These are phyloP conservation scores for Trematomus bernacchii DNA, from an alignment of 2,797 vertebrate species.

Conservation along the genomic window DNA sequence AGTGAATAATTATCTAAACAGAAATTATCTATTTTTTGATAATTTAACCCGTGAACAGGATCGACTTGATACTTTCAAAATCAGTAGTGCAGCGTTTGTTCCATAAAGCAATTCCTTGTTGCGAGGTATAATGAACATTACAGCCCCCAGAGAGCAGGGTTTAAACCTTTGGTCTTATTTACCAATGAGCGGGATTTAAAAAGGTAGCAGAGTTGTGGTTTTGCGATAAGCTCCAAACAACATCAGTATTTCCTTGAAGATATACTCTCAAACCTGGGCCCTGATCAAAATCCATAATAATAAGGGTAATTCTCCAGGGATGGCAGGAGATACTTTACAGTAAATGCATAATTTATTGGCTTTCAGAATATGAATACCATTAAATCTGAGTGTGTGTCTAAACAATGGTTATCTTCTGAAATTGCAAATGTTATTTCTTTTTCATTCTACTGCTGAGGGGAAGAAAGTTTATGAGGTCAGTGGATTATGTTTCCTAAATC, in stretches of 20 bases:
- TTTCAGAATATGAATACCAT: conserved; percentile 15
- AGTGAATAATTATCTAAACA: not conserved
- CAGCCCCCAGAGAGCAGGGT: not conserved
- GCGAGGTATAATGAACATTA: conserved; percentile 5
- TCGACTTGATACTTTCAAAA: not conserved
- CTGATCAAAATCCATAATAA: conserved; percentile 28
- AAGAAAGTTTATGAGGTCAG: not conserved
- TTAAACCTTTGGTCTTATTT: conserved; percentile 17
- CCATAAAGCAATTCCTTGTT: conserved; percentile 2
- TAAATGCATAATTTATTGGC: not conserved
- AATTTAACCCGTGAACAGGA: not conserved
- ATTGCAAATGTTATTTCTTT: conserved; percentile 1
- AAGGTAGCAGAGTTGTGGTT: not conserved
- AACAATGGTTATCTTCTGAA: not conserved
- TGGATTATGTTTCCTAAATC: conserved; percentile 1
- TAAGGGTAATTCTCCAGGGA: conserved; percentile 11
- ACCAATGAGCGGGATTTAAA: conserved; percentile 16
- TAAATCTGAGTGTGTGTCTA: not conserved
- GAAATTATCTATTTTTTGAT: not conserved
- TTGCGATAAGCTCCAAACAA: not conserved
- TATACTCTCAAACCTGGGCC: conserved; percentile 18
- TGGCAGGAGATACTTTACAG: not conserved
- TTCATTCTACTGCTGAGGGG: not conserved
- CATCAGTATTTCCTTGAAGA: conserved; percentile 6
- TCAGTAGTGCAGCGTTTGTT: conserved; percentile 7